Base-by-base conservation (phyloP, 2,888 invertebrate genomes). In the Mimachlamys varia region DNA sequence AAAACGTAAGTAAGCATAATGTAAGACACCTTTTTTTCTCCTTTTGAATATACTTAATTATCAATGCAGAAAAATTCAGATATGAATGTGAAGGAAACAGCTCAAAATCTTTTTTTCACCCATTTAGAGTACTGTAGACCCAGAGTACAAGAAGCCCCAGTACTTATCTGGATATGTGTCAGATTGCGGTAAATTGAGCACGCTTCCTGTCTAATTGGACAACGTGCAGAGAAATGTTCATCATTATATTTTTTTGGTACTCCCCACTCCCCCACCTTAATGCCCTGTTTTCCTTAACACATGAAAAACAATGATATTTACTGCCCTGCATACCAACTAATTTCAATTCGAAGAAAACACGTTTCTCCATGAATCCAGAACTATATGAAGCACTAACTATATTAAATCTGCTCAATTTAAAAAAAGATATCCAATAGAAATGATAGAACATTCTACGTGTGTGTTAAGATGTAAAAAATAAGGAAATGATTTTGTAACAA, bases 271-370 rank as follows among this genome's bases (percentile, higher is more conserved):
- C 62, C 62, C 0, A n/a, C 44, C 44, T 7, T 44, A 44, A 44
- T 53, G 53, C 19, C 19, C 53, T 19, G 19, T 53, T 53, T 53
- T 53, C 53, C 1, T 53, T 53, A 33, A 27, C 27, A 33, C 13
- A 76, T 33, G 27, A 76, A 76, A 76, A 76, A 76, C 76, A 76
- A 76, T 76, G 76, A 76, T 76, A 76, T 76, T 76, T 76, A 76
- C 27, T 76, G 76, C 10, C 19, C 58, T 58, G 58, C 19, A 58
- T 58, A 19, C 2, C 58, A 58, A 58, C 22, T 58, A 1, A 17
- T 19, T 19, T 58, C 58, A 10, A 53, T 19, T 2, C 13, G n/a
- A 22, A 62, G 58, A 58, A 76, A 76, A n/a, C 62, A 5, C 5
- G 22, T 27, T 27, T n/a, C n/a, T 7, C n/a, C 3, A 13, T 27